Conservation (phyloP, 2,888 invertebrate genomes). For the Tricholauxania praeusta region DNA sequence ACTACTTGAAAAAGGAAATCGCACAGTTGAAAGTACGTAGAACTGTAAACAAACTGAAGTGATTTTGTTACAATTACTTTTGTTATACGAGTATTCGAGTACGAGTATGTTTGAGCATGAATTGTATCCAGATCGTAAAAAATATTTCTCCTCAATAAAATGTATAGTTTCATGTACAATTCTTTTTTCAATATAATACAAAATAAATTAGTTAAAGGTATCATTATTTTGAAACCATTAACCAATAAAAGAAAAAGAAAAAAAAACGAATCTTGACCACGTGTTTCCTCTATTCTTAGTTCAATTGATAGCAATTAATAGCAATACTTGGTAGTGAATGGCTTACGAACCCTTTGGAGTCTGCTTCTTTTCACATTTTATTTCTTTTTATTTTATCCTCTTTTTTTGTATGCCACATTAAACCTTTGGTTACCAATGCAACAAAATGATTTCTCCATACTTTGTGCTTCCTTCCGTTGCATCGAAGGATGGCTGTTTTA, state of each 20-base stretch:
- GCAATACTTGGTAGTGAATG: neutral
- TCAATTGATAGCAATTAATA: constrained; percentile 13
- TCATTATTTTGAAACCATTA: constrained; percentile 28
- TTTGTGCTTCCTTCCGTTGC: constrained; percentile 50
- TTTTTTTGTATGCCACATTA: neutral
- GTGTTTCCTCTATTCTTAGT: constrained; percentile 47
- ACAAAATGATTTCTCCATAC: constrained; percentile 40
- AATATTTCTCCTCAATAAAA: constrained; percentile 19
- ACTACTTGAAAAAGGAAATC: neutral
- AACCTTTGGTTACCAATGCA: neutral
- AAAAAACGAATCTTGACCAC: constrained; percentile 63
- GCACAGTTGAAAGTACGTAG: neutral
- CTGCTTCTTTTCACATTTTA: neutral
- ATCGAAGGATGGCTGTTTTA: neutral
- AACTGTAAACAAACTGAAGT: constrained; percentile 22
- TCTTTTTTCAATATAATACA: neutral
- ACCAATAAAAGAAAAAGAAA: constrained; percentile 1
- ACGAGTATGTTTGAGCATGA: neutral
- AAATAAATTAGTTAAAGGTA: constrained; percentile 16
- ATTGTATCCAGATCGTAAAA: neutral
- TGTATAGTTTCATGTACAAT: neutral
- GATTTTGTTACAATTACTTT: constrained; percentile 17
- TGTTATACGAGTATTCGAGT: neutral
- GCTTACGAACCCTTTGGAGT: neutral
- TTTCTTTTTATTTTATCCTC: neutral